Percentiles rank a stretch among this genome's conserved stretches.
These are phyloP conservation scores for Acestrorhynchus altus DNA, from an alignment of 2,797 vertebrate species.

Conservation along the genomic window DNA sequence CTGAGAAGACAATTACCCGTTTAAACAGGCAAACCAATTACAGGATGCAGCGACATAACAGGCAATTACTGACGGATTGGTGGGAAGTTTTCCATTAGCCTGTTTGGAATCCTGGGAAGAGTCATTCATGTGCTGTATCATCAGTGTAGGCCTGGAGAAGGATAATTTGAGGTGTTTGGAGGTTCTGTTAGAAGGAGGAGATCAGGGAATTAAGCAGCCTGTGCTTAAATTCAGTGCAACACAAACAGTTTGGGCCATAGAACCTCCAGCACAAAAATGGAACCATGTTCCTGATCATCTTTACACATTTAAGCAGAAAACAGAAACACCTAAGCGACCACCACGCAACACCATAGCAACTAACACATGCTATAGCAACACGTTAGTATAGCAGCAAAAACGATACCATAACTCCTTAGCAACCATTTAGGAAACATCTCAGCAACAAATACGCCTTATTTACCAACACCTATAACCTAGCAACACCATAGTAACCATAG, in stretches of 20 bases:
- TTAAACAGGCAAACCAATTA: slow-evolving; percentile 23
- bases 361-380: too few relatives aligned
- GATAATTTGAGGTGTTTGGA: neutral
- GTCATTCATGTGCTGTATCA: neutral
- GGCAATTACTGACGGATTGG: neutral
- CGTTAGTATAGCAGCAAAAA: too few relatives aligned
- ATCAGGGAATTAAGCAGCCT: neutral
- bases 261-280: too few relatives aligned
- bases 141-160: neutral
- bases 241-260: neutral
- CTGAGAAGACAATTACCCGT: slow-evolving; percentile 25
- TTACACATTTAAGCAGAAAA: too few relatives aligned
- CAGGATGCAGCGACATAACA: slow-evolving; percentile 12
- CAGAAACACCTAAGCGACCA: too few relatives aligned
- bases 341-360: too few relatives aligned
- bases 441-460: too few relatives aligned
- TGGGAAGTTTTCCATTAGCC: neutral
- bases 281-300: too few relatives aligned
- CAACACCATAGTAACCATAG: too few relatives aligned
- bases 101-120: neutral
- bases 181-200: neutral
- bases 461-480: too few relatives aligned
- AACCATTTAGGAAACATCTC: too few relatives aligned
- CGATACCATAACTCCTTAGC: too few relatives aligned
- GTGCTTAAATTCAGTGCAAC: neutral